Percentiles rank a stretch among this genome's conserved stretches.
phyloP scores from a whole-genome alignment of 2,797 vertebrate species.

The Lacerta agilis region DNA sequence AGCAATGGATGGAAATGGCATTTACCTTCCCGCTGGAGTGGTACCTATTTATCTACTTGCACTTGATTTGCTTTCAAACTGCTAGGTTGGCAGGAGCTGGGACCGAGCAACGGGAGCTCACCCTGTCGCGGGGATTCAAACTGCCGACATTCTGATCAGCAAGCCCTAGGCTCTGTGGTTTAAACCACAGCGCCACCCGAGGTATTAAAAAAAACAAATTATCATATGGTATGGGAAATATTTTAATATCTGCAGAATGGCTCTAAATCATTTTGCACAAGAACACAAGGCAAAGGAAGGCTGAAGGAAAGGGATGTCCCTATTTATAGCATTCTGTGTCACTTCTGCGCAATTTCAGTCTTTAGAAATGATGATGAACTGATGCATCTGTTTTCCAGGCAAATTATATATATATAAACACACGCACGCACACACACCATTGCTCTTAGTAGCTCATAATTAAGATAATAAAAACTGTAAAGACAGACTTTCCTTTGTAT shows the following conservation, averaged over 20 bases:
- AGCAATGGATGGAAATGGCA: too few species aligned
- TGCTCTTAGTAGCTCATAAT: not conserved
- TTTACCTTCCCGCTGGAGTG: too few species aligned
- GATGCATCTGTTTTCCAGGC: slow-evolving; percentile 4
- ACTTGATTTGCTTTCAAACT: too few species aligned
- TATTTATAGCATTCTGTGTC: not conserved
- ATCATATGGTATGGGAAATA: not conserved
- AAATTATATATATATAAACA: not conserved
- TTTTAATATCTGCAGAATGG: not conserved
- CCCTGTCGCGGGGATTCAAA: too few species aligned
- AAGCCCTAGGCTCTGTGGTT: too few species aligned
- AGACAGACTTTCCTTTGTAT: slow-evolving; percentile 5
- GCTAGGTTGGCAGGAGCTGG: too few species aligned
- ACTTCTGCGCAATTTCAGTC: not conserved
- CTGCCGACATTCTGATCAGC: too few species aligned
- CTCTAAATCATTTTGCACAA: not conserved
- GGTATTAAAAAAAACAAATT: too few species aligned
- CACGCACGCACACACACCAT: not conserved
- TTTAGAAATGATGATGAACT: not conserved
- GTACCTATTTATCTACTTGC: too few species aligned
- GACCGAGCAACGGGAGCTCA: too few species aligned
- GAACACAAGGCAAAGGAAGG: not conserved
- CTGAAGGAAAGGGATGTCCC: not conserved
- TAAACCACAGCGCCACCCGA: too few species aligned
- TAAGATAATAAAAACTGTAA: slow-evolving; percentile 7